Percentiles rank a stretch among this genome's conserved stretches.
Conservation (phyloP, 2,888 invertebrate genomes). For the Dyspetes luteomarginatus region DNA sequence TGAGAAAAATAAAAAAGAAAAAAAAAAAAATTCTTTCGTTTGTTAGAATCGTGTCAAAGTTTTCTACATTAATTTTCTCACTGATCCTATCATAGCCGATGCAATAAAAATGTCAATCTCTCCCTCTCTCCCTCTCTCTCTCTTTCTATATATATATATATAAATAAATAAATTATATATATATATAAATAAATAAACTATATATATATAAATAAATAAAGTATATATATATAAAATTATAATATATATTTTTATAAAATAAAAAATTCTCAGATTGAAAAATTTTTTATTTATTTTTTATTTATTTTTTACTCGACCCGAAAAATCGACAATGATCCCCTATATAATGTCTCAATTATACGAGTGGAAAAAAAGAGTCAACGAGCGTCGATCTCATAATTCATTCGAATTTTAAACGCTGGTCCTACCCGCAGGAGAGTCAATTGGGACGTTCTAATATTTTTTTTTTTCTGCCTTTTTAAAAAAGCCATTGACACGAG, state of each 20-base stretch:
- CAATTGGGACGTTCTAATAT: constrained; percentile 23
- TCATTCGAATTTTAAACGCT: constrained; percentile 14
- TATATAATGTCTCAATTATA: constrained; percentile 9
- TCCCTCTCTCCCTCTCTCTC: no score
- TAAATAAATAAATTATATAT: no score
- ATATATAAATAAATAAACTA: no score
- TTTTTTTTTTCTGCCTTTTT: constrained; percentile 15
- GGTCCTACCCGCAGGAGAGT: constrained; percentile 39
- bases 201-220: no score
- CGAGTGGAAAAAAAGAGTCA: no score
- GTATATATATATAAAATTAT: no score
- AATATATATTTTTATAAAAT: not conserved
- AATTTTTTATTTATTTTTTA: not conserved
- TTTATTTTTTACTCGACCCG: not conserved
- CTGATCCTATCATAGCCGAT: not conserved
- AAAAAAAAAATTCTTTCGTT: constrained; percentile 21
- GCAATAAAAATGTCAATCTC: not conserved
- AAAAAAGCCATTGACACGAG: constrained; percentile 16
- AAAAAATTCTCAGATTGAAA: not conserved
- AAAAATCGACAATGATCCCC: constrained; percentile 35
- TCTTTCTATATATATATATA: no score
- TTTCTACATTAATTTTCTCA: not conserved
- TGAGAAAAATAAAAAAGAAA: not conserved
- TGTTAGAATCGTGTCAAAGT: constrained; percentile 1
- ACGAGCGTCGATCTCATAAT: not conserved